These are phyloP conservation scores for Onthophagus sagittarius DNA, from an alignment of 2,888 invertebrate genomes.

Conservation along the genomic window DNA sequence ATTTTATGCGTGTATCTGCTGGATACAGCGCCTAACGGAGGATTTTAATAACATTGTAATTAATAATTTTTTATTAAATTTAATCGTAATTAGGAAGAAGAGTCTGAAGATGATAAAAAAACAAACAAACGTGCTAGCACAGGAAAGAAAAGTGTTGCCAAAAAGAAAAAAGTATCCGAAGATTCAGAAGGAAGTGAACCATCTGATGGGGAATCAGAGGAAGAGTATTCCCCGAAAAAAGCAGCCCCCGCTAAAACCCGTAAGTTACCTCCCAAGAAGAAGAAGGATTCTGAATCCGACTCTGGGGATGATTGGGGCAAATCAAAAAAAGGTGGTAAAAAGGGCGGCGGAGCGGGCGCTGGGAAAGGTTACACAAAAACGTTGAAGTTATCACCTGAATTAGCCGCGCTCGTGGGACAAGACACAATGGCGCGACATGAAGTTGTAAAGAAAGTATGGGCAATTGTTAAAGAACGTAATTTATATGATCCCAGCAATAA, in stretches of 20 bases:
- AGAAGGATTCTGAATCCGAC: constrained; percentile 65
- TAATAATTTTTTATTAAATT: constrained; percentile 2
- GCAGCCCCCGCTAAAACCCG: constrained; percentile 53
- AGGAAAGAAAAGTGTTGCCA: constrained; percentile 49
- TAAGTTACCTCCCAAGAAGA: constrained; percentile 55
- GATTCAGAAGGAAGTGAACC: constrained; percentile 52
- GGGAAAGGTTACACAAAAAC: constrained; percentile 77
- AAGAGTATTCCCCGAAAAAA: constrained; percentile 60
- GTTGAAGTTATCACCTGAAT: constrained; percentile 77
- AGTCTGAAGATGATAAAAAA: constrained; percentile 55
- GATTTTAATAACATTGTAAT: no score
- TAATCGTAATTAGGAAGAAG: constrained; percentile 38
- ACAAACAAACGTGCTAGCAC: constrained; percentile 55
- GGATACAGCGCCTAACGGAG: no score
- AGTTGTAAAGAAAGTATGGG: constrained; percentile 87
- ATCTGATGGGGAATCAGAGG: constrained; percentile 55
- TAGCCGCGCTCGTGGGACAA: constrained; percentile 80
- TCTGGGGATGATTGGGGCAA: constrained; percentile 68
- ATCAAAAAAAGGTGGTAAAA: constrained; percentile 52
- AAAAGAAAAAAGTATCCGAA: constrained; percentile 53
- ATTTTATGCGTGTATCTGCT: no score
- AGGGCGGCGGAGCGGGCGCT: constrained; percentile 47
- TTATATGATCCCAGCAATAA: constrained; percentile 92
- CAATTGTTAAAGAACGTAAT: constrained; percentile 83
- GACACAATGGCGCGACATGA: constrained; percentile 83